phyloP scores from a whole-genome alignment of 2,797 vertebrate genomes.

The Moxostoma hubbsi region DNA sequence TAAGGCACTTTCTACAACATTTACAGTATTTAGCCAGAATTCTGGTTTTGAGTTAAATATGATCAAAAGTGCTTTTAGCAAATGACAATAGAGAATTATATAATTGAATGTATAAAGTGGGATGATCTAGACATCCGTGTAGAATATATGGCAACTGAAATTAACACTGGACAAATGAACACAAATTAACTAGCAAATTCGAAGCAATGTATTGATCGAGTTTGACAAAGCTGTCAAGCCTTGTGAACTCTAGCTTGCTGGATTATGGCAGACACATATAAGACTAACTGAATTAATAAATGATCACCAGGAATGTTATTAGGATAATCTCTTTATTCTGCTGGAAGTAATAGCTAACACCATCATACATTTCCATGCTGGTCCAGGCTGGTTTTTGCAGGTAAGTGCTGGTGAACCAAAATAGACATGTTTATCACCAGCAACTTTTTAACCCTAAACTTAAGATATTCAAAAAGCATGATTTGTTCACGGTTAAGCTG shows the following conservation, averaged over 20 bases:
- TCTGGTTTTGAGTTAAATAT: constrained; percentile 12
- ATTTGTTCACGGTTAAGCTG: too few relatives aligned
- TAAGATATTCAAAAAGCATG: too few relatives aligned
- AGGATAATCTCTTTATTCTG: not conserved
- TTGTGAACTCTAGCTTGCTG: not conserved
- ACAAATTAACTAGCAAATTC: too few relatives aligned
- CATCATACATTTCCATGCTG: too few relatives aligned
- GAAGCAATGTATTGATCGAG: not conserved
- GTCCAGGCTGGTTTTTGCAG: too few relatives aligned
- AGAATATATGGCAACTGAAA: not conserved
- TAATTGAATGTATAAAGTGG: not conserved
- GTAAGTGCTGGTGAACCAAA: too few relatives aligned
- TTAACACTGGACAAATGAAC: too few relatives aligned
- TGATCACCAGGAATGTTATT: not conserved
- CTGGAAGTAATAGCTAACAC: too few relatives aligned
- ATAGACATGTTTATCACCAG: too few relatives aligned
- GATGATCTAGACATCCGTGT: not conserved
- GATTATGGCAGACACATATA: not conserved
- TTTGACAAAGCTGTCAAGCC: not conserved
- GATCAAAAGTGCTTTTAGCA: not conserved
- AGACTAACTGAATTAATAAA: not conserved
- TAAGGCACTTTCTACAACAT: not conserved
- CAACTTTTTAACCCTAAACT: too few relatives aligned
- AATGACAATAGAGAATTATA: not conserved
- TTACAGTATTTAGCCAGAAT: not conserved